Percentiles rank a stretch among this genome's conserved stretches.
Conservation (phyloP, 1,140 invertebrate species). For the Myzus persicae region DNA sequence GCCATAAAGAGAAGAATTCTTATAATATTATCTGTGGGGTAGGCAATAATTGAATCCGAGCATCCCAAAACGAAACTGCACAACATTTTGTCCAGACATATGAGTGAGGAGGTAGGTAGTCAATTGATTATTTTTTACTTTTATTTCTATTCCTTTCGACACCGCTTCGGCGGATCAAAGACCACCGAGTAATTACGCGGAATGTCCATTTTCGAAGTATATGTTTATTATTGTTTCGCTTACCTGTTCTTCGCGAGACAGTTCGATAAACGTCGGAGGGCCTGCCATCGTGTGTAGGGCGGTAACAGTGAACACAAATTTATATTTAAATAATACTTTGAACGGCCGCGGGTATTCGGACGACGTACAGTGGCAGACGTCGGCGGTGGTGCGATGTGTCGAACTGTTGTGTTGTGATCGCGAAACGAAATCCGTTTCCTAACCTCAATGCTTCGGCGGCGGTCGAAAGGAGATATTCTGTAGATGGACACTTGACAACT, state of each 20-base stretch:
- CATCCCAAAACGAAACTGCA: too few relatives aligned
- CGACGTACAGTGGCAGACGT: background rate
- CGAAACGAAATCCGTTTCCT: background rate
- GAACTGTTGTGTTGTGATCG: background rate
- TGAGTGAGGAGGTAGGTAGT: background rate
- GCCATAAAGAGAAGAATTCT: too few relatives aligned
- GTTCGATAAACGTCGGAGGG: slow-evolving; percentile 55
- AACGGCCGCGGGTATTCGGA: background rate
- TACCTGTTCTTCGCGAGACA: slow-evolving; percentile 51
- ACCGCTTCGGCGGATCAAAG: background rate
- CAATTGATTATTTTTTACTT: background rate
- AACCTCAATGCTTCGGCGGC: background rate
- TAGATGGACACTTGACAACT: background rate
- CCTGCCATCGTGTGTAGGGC: slow-evolving; percentile 6
- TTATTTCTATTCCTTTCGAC: background rate
- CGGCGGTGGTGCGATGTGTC: background rate
- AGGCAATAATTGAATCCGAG: too few relatives aligned
- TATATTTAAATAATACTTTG: background rate
- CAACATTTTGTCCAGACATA: too few relatives aligned
- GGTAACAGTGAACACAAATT: background rate
- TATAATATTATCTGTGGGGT: too few relatives aligned
- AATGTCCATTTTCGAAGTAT: too few relatives aligned
- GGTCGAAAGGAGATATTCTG: background rate
- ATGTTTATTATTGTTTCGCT: background rate
- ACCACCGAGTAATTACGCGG: too few relatives aligned